phyloP scores from a whole-genome alignment of 2,113 vertebrate species.

The Brachyistius frenatus region DNA sequence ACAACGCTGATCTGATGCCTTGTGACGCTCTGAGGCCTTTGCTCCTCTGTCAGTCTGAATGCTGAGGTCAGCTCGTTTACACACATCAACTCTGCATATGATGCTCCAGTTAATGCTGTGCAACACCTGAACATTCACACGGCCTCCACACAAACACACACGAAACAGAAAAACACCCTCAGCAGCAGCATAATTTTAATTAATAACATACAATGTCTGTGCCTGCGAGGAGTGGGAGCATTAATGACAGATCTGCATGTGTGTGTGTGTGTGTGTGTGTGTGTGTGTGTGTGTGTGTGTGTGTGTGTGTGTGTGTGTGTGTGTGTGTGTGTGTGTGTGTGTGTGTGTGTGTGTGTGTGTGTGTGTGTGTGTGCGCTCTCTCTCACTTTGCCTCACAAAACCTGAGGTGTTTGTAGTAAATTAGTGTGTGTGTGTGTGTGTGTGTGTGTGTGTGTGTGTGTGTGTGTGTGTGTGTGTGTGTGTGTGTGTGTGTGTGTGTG shows the following conservation, averaged over 20 bases:
- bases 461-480: too few species aligned
- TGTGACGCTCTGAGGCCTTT: slow-evolving; percentile 46
- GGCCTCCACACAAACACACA: neutral
- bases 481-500: too few species aligned
- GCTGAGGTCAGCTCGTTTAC: slow-evolving; percentile 45
- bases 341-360: neutral
- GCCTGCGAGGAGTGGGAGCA: neutral
- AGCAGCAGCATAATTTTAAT: slow-evolving; percentile 11
- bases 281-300: neutral
- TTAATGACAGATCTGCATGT: slow-evolving; percentile 1
- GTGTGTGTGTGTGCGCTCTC: neutral
- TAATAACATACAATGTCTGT: slow-evolving; percentile 11
- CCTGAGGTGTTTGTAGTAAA: slow-evolving; percentile 12
- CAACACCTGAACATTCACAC: slow-evolving; percentile 15
- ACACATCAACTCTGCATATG: slow-evolving; percentile 15
- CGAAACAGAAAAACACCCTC: slow-evolving; percentile 1
- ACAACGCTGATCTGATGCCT: slow-evolving; percentile 38
- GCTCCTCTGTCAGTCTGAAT: slow-evolving; percentile 50
- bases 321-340: neutral
- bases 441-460: too few species aligned
- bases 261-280: slow-evolving; percentile 10
- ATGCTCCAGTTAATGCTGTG: neutral
- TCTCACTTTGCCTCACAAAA: slow-evolving; percentile 22
- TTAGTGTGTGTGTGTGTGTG: too few species aligned
- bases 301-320: neutral